Conservation (phyloP, 1,140 invertebrate genomes). For the Sarcophaga bullata region DNA sequence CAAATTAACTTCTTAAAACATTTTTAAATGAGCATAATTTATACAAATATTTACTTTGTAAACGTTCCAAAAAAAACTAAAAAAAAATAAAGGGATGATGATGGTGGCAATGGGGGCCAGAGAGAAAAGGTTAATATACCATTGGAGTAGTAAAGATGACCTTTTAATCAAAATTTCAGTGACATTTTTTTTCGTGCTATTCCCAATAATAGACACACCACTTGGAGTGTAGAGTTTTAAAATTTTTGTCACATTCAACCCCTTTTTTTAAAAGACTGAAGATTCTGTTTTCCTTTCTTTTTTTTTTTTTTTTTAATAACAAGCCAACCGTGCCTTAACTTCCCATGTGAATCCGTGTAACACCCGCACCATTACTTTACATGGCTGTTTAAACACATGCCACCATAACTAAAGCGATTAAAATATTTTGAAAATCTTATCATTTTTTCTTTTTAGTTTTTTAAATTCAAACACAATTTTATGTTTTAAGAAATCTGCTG, state of each 20-base stretch:
- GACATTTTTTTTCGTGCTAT: neutral
- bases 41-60: slow-evolving; percentile 1
- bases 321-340: neutral
- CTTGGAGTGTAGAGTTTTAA: neutral
- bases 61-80: neutral
- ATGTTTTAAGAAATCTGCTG: slow-evolving; percentile 3
- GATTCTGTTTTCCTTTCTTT: too few species aligned
- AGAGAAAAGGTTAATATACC: neutral
- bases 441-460: neutral
- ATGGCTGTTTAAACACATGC: neutral
- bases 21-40: slow-evolving; percentile 22
- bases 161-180: slow-evolving; percentile 18
- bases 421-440: neutral
- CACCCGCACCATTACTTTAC: neutral
- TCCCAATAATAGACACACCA: neutral
- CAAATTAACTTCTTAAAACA: slow-evolving; percentile 10
- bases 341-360: neutral
- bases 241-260: neutral
- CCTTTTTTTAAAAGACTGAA: neutral
- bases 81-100: too few species aligned
- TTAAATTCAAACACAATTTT: neutral
- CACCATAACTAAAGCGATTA: slow-evolving; percentile 5
- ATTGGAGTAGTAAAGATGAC: neutral
- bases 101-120: too few species aligned
- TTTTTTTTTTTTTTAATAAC: too few species aligned